These are phyloP conservation scores for Sitobion miscanthi DNA, from an alignment of 1,140 invertebrate genomes.

Conservation along the genomic window DNA sequence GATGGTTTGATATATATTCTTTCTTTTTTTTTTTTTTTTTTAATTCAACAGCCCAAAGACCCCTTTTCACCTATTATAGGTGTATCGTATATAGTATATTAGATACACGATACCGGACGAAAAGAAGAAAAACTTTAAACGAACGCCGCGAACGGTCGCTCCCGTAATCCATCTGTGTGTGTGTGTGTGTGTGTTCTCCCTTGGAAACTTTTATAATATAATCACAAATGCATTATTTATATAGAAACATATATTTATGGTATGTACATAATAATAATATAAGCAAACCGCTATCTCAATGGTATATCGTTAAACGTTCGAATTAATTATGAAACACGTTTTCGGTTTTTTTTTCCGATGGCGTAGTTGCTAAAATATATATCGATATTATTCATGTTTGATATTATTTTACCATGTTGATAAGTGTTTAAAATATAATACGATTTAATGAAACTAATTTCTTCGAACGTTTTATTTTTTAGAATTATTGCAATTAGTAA, in stretches of 20 bases:
- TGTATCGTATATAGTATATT: neutral
- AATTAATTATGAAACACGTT: constrained; percentile 5
- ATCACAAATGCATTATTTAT: constrained; percentile 4
- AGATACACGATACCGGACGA: neutral
- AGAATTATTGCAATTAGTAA: neutral
- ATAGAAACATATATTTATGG: neutral
- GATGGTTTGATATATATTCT: constrained; percentile 16
- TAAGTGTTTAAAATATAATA: constrained; percentile 4
- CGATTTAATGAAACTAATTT: neutral
- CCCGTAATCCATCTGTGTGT: no score
- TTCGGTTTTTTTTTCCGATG: neutral
- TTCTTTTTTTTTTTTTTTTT: neutral
- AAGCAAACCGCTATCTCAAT: constrained; percentile 13
- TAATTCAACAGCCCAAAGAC: neutral
- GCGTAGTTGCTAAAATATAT: neutral
- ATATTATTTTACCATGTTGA: neutral
- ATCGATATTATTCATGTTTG: neutral
- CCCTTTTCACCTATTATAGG: constrained; percentile 1
- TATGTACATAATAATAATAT: constrained; percentile 6
- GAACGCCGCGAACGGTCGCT: neutral
- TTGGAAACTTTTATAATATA: constrained; percentile 4
- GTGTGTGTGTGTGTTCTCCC: neutral
- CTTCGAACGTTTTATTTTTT: neutral
- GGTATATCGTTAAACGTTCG: constrained; percentile 5
- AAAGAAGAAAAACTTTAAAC: neutral